Evolutionary conservation across 2,888 invertebrate genomes (phyloP).

Genomic region (Halocaridina rubra): DNA sequence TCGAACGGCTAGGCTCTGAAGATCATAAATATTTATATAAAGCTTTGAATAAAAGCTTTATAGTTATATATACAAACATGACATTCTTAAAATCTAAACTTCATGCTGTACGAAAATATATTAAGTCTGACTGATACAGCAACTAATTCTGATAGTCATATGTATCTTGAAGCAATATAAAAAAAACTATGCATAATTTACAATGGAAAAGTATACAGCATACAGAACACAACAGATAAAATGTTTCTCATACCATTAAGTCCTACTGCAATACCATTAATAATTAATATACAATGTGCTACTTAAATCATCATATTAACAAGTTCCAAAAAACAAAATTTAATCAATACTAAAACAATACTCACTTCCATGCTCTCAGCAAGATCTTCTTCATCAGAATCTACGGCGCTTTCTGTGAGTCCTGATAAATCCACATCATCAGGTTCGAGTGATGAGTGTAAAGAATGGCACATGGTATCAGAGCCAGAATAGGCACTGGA

Average conservation of each 20-base stretch:
- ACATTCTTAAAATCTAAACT: too few species aligned
- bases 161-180: too few species aligned
- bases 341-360: neutral
- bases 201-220: too few species aligned
- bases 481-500: conserved; percentile 97
- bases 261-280: neutral
- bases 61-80: too few species aligned
- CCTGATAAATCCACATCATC: conserved; percentile 92
- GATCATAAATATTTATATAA: too few species aligned
- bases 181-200: too few species aligned
- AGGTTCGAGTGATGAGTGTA: conserved; percentile 65
- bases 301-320: neutral
- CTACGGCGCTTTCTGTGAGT: conserved; percentile 93
- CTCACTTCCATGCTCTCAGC: conserved; percentile 61
- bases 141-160: too few species aligned
- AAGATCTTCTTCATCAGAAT: conserved; percentile 91
- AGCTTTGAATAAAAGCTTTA: too few species aligned
- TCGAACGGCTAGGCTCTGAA: conserved; percentile 84
- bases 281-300: neutral
- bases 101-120: too few species aligned
- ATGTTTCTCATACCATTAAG: neutral
- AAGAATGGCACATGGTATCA: conserved; percentile 82
- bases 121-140: too few species aligned
- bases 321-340: too few species aligned
- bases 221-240: neutral